Base-by-base conservation (phyloP, 2,797 vertebrate species). In the Xiphophorus birchmanni region DNA sequence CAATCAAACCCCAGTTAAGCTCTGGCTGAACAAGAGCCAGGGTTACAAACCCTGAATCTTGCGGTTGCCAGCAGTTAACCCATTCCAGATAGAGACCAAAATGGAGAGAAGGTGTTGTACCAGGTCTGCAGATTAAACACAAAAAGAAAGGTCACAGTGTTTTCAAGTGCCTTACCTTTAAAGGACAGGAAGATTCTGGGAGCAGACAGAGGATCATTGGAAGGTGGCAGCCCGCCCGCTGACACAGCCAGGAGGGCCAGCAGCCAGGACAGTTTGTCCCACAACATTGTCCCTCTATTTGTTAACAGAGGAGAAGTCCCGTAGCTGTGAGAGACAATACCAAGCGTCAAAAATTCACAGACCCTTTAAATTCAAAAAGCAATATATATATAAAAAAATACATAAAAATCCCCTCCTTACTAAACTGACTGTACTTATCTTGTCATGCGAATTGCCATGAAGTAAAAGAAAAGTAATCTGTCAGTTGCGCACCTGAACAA, bases 161-260 rank as follows among this genome's bases (percentile, higher is more conserved):
- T 78, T 77, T 58, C 29, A 6, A 83, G 75, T 48, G 63, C 35
- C 93, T 94, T 95, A 97, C 96, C 96, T 96, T 96, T 97, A 92
- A 97, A 97, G 91, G 96, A 96, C 74, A 97, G 91, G 93, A 95
- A 96, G 88, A 97, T 95, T 83, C 96, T 92, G 77, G 96, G 96
- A 86, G 94, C 95, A 7, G 96, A 96, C 72, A 95, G 91, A 40
- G 93, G 89, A 79, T 95, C 94, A 35, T 73, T 94, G 85, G 94
- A 82, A 71, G 90, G 73, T 71, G 91, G 82, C 40, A 91, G 88
- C 44, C 50, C 85, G 82, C 88, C 94, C 2, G 89, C 93, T 10
- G 94, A 89, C 78, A 91, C 83, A 84, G 93, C 93, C 95, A 96
- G 82, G 83, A 96, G 90, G 90, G 94, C 93, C 94, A 93, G 90